Evolutionary conservation across 2,113 vertebrate genomes (phyloP), one percentile per base, ranked within the genome.

Genomic region (Anoplopoma fimbria): DNA sequence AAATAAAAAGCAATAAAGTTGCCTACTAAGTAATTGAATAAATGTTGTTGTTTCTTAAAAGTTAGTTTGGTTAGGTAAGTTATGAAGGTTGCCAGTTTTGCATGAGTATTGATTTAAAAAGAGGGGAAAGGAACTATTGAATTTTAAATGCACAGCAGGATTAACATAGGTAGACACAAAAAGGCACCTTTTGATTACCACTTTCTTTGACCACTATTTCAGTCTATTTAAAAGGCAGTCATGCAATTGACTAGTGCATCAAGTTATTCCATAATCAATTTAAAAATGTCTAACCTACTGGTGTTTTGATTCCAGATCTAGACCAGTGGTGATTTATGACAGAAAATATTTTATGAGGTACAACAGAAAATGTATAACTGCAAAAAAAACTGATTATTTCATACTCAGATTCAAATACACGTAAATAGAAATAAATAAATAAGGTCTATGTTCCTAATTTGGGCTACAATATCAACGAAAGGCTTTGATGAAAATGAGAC

Each of bases 171-270:
- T 79, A 86, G 64, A 75, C 80, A 75, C 80, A 63, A 81, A 83
- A 93, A 93, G 91, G 88, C 92, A 95, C 90, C 83, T 90, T 74
- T 45, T 79, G 25, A 89, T 77, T 69, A 71, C 33, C 36, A 69
- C 53, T 60, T 70, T 80, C 64, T 87, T 69, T 75, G 21, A 84
- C 47, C 25, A 79, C 27, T 69, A 69, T 77, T 67, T 83, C 67
- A 86, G 65, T 83, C 74, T 47, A 27, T 67, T 75, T 63, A 79
- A 85, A 82, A 87, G 86, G 82, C 80, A 83, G 69, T 77, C 69
- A 68, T n/a, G n/a, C 23, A 51, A 62, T 42, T 55, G 47, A 79
- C 36, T 61, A 57, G 61, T 77, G 45, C 69, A 83, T 87, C 75
- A 77, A 84, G 63, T 71, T 68, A 83, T 79, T 64, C 27, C 25